phyloP scores from a whole-genome alignment of 2,797 vertebrate genomes.

The Sebastiscus albofasciatus region DNA sequence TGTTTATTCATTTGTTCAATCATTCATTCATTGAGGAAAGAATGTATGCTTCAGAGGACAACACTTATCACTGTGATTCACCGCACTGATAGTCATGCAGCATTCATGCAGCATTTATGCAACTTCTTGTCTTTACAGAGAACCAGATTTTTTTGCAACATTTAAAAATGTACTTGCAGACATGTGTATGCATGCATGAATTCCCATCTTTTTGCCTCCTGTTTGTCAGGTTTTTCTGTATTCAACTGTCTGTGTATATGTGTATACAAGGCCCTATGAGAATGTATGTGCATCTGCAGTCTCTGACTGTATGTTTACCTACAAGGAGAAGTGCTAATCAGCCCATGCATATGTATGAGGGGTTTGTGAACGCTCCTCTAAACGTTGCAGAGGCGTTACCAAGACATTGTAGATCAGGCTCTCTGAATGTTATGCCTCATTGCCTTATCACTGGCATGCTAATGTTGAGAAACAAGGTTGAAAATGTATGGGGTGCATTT shows the following conservation, averaged over 20 bases:
- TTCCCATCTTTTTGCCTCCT: not conserved
- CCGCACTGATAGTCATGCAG: not conserved
- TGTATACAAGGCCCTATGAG: not conserved
- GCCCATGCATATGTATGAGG: slow-evolving; percentile 57
- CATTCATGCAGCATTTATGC: not conserved
- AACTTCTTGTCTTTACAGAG: not conserved
- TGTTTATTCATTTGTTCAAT: slow-evolving; percentile 6
- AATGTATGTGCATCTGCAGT: slow-evolving; percentile 7
- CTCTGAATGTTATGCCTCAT: slow-evolving; percentile 12
- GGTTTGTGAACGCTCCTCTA: slow-evolving; percentile 27
- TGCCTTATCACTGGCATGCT: slow-evolving; percentile 21
- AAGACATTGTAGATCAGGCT: slow-evolving; percentile 28
- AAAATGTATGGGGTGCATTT: slow-evolving; percentile 8
- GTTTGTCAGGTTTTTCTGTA: not conserved
- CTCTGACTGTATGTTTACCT: slow-evolving; percentile 44
- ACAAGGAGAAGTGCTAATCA: slow-evolving; percentile 46
- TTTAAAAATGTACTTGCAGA: not conserved
- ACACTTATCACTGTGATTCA: not conserved
- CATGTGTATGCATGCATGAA: not conserved
- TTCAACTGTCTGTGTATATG: not conserved
- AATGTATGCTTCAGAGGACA: not conserved
- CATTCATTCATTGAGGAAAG: not conserved
- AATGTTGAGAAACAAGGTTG: not conserved
- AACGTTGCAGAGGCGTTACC: slow-evolving; percentile 51
- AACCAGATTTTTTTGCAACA: not conserved